Base-by-base conservation (phyloP, 2,888 invertebrate species). In the Archips crataeganus region DNA sequence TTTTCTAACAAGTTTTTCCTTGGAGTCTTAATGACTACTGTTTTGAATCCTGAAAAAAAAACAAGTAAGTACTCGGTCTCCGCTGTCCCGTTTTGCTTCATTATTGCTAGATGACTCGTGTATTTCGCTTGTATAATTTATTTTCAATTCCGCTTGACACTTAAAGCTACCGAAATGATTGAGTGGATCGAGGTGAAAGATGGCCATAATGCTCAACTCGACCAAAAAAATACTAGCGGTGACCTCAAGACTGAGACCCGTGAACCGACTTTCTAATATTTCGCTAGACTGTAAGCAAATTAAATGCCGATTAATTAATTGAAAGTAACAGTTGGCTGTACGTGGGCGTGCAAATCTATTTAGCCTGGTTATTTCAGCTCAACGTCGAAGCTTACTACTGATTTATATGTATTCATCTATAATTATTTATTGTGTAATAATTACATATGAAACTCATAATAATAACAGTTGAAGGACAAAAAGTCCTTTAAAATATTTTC, bases 211-310 rank as follows among this genome's bases (percentile, higher is more conserved):
- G 75, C 75, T 70, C 68, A 59, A 64, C 47, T 61, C 59, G 57
- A 45, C 10, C 57, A n/a, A 63, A 69, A 69, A 63, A 75, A 23
- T 75, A 63, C 74, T 75, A 64, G 63, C 59, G 64, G n/a, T 67
- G 71, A 71, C 69, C 74, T 63, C 62, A 61, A 71, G 67, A 67
- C 64, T 67, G 75, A 80, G 81, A 83, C 83, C 83, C 77, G 77
- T 70, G 77, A 77, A 79, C 81, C 76, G 68, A 75, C 86, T 88
- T 87, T 88, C 89, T 84, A 83, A 79, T 80, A 78, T 78, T 84
- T 82, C 71, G 78, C 80, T 82, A 78, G 77, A 80, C 79, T 74
- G 75, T 45, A 59, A 73, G 49, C 59, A 61, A 67, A 62, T 49
- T 62, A 34, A 36, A 74, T 70, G 51, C 15, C 42, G 49, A 74